Conservation (phyloP, 35 echinoderm and acorn worm genomes). For the Heliocidaris erythrogramma region DNA sequence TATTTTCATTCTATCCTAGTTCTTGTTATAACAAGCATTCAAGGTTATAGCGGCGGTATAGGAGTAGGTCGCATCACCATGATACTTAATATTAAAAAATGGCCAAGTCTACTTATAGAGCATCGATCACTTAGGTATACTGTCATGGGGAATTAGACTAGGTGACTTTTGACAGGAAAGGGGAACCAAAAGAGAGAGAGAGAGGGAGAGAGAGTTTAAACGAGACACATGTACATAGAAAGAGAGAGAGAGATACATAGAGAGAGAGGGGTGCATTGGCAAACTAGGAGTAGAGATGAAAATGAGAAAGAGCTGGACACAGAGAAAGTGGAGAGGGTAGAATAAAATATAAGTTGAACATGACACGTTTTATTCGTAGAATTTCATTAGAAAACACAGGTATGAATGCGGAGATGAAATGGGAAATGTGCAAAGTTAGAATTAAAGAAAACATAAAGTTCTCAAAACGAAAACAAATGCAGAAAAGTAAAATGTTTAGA, state of each 20-base stretch:
- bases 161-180: neutral
- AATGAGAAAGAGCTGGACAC: no score
- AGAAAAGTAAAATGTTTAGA: no score
- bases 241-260: neutral
- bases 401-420: no score
- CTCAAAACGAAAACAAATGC: no score
- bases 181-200: neutral
- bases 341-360: no score
- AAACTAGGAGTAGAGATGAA: no score
- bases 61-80: neutral
- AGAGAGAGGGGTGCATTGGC: neutral
- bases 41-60: neutral
- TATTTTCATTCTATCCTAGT: neutral
- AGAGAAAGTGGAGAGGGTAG: neutral
- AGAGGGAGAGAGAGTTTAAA: neutral
- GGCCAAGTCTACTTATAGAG: neutral
- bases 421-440: no score
- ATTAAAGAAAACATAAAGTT: no score
- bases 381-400: no score
- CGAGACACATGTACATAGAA: neutral
- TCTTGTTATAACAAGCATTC: neutral
- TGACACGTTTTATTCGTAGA: no score
- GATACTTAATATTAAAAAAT: constrained; percentile 20
- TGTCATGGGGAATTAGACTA: neutral
- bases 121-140: constrained; percentile 10